These are phyloP conservation scores for mouse (Mus musculus) DNA, from an alignment of 2,113 vertebrate species.

Conservation along the genomic window GRCm39 chr3:66388501-66389000, in stretches of 20 bases:
- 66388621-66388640: constrained; percentile 30
- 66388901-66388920: not conserved
- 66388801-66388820: not conserved
- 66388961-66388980: not conserved
- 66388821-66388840: not conserved
- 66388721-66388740: not conserved
- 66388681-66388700: constrained; percentile 33
- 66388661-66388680: constrained; percentile 18
- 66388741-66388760: not conserved
- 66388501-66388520: not conserved
- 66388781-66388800: not conserved
- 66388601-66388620: constrained; percentile 12
- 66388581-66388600: constrained; percentile 34
- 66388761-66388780: not conserved
- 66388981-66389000: not conserved
- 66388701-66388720: not conserved
- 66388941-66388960: not conserved
- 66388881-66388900: not conserved
- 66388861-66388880: not conserved
- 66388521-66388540: constrained; percentile 52
- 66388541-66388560: constrained; percentile 5
- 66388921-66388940: not conserved
- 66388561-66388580: not conserved
- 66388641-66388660: constrained; percentile 36
- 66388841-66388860: not conserved